phyloP scores from a whole-genome alignment of 2,888 invertebrate species.

The Amphipyra berbera region DNA sequence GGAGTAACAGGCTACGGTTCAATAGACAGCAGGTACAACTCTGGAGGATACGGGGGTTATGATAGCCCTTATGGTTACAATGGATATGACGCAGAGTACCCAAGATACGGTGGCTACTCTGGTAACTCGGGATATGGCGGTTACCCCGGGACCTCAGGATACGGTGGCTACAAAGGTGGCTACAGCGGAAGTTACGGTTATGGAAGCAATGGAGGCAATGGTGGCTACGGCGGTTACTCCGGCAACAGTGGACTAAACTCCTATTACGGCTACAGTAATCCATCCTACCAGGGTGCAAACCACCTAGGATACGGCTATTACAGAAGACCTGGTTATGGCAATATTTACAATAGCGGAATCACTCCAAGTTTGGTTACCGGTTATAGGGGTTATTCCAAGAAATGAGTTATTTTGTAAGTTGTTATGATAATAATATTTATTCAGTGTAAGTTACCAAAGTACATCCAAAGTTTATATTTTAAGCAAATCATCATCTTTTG shows the following conservation, averaged over 20 bases:
- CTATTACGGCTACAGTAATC: slow-evolving; percentile 90
- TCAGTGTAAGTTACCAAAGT: slow-evolving; percentile 73
- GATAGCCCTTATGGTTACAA: slow-evolving; percentile 51
- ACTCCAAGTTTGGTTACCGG: slow-evolving; percentile 86
- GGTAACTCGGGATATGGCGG: slow-evolving; percentile 42
- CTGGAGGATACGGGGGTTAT: slow-evolving; percentile 42
- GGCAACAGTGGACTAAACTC: slow-evolving; percentile 90
- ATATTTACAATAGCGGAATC: slow-evolving; percentile 81
- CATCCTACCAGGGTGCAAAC: slow-evolving; percentile 86
- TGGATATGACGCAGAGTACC: slow-evolving; percentile 31
- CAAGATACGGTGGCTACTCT: slow-evolving; percentile 40
- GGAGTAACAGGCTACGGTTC: slow-evolving; percentile 71
- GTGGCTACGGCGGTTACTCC: slow-evolving; percentile 90
- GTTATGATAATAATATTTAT: slow-evolving; percentile 45
- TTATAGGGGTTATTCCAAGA: slow-evolving; percentile 86
- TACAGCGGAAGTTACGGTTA: slow-evolving; percentile 23
- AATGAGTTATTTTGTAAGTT: slow-evolving; percentile 57
- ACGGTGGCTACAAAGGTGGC: slow-evolving; percentile 13
- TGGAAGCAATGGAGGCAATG: slow-evolving; percentile 40
- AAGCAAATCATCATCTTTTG: slow-evolving; percentile 49
- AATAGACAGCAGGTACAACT: slow-evolving; percentile 72
- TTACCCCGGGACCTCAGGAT: slow-evolving; percentile 26
- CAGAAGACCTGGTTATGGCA: slow-evolving; percentile 77
- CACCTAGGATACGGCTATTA: slow-evolving; percentile 91
- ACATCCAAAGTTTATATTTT: slow-evolving; percentile 73